Evolutionary conservation across 2,888 invertebrate species (phyloP), one percentile per base, ranked within the genome.

Genomic region (Allophyes oxyacanthae): DNA sequence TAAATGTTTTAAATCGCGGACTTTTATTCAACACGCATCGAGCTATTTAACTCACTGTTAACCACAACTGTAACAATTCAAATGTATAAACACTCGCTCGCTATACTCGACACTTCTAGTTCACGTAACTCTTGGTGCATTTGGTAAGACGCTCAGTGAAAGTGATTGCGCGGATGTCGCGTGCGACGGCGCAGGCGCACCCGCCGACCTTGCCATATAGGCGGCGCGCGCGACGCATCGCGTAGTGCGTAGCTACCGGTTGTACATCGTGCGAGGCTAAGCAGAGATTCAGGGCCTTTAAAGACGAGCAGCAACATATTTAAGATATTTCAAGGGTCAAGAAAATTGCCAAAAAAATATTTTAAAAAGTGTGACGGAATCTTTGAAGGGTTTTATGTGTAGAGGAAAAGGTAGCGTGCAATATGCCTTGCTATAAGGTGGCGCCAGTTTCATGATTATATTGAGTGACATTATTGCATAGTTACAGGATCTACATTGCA

Each of bases 91-190:
- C 10, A 3, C 6, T 37, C 8, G 14, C 13, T 42, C 40, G 40
- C 13, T 6, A 28, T 6, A 28, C 8, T 26, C n/a, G 59, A 38
- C 70, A 50, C 56, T 62, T 78, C 70, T 74, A 77, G 78, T 56
- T 34, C 44, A 56, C 42, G 51, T 73, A 71, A 60, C 45, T 88
- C 83, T 67, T 58, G 78, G 80, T 86, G 86, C 84, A 84, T 90
- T 91, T 88, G 87, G 89, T 86, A 90, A 86, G 83, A 84, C 81
- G 80, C 82, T 84, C 85, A 87, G 92, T 92, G 93, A 93, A 94
- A 92, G 92, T 92, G 92, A 91, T 90, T 89, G 88, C 88, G 87
- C 87, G 77, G 83, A 82, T 89, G 92, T 92, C 92, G 92, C 91
- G 90, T 89, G 90, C 87, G 83, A 78, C 66, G 64, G 79, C 78